Base-by-base conservation (phyloP, 2,888 invertebrate species). In the Nomada fucata region DNA sequence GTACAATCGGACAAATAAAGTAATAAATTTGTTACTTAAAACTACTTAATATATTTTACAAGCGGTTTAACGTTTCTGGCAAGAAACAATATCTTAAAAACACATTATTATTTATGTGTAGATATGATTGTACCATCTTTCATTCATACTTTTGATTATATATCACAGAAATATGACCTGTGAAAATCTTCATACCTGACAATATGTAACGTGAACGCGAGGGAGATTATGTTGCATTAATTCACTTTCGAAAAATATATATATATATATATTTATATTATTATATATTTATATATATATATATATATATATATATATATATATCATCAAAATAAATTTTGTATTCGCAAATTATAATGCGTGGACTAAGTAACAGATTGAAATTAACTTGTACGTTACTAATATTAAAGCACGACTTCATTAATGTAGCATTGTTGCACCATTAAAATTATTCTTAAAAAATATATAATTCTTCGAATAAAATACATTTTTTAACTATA, bases 171-270 rank as follows among this genome's bases (percentile, higher is more conserved):
- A n/a, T 79, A 79, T 69, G 55, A 60, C 71, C 71, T 76, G 60
- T 79, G 76, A 78, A 82, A 82, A 70, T 79, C 61, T 86, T 84
- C 70, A 77, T 84, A 86, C 75, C 77, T 84, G 77, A 82, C 84
- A 84, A 79, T 74, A 81, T 81, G 75, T 68, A 75, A 53, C 53
- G 23, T 65, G 72, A 67, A 68, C 75, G 70, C 77, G 76, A 70
- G 23, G n/a, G 59, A 71, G 52, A 23, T 75, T 74, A 64, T 61
- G 74, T 82, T 76, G 52, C 20, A 60, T 79, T 80, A 74, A 73
- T 63, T 47, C 57, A 59, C 5, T 73, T 70, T 74, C 52, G 15
- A 75, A 64, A 73, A 61, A 47, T 52, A 60, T 80, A 36, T 60
- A 59, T 71, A 61, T 42, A 47, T 42, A 36, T 60, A 59, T 71